Evolutionary conservation across 2,113 vertebrate species (phyloP).

Genomic region (Eulacestoma nigropectus): DNA sequence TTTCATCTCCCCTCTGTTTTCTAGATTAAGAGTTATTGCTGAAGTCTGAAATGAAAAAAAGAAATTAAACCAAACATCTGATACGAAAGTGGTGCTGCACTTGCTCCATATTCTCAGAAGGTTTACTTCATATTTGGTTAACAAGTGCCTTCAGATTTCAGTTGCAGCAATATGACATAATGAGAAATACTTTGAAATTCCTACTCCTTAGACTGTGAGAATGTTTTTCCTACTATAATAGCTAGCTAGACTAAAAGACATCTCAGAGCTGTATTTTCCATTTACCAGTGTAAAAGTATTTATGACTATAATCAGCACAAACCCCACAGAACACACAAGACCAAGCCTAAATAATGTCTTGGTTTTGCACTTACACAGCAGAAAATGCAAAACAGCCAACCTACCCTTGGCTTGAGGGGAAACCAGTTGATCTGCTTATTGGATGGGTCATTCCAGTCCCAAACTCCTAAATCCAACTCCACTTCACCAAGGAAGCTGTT

Average conservation of each 20-base stretch:
- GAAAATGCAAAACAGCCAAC: not conserved
- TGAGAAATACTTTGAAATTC: not conserved
- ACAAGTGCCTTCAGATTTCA: not conserved
- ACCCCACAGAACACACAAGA: not conserved
- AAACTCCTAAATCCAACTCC: slow-evolving; percentile 82
- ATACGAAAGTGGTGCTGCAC: not conserved
- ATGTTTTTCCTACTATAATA: not conserved
- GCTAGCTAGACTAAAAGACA: not conserved
- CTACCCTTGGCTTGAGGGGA: slow-evolving; percentile 82
- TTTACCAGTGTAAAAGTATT: not conserved
- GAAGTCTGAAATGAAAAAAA: slow-evolving; percentile 57
- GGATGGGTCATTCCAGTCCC: slow-evolving; percentile 84
- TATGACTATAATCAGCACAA: not conserved
- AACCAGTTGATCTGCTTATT: slow-evolving; percentile 85
- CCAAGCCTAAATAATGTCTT: not conserved
- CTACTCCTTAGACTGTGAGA: not conserved
- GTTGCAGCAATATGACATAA: not conserved
- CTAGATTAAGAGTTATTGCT: slow-evolving; percentile 50
- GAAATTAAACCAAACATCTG: not conserved
- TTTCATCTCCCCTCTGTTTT: slow-evolving; percentile 84
- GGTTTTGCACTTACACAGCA: not conserved
- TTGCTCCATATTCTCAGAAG: not conserved
- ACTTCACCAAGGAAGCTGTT: slow-evolving; percentile 93
- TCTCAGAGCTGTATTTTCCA: not conserved
- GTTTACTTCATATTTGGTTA: not conserved